Evolutionary conservation across 2,113 vertebrate species (phyloP).

Genomic region (Hymenochirus boettgeri): DNA sequence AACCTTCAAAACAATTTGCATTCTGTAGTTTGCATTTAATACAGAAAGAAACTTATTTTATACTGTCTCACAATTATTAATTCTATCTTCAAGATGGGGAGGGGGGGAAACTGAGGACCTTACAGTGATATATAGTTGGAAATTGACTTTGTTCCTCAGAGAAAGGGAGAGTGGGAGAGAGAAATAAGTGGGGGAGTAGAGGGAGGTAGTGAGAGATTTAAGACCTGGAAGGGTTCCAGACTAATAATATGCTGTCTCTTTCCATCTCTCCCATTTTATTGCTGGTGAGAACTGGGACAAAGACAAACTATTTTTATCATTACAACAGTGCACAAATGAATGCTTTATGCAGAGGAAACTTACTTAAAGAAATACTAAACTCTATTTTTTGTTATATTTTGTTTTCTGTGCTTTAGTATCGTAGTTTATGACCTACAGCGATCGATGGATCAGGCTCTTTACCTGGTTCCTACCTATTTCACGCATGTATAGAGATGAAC

Average conservation of each 20-base stretch:
- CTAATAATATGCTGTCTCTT: constrained; percentile 19
- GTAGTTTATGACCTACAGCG: too few species aligned
- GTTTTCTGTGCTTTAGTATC: too few species aligned
- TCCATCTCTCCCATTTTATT: constrained; percentile 12
- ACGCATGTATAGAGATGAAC: too few species aligned
- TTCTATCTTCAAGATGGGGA: not conserved
- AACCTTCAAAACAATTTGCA: not conserved
- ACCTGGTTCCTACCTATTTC: too few species aligned
- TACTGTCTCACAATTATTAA: not conserved
- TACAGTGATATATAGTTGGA: constrained; percentile 6
- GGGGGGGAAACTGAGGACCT: not conserved
- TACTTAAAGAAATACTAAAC: too few species aligned
- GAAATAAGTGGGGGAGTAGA: not conserved
- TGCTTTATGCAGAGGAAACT: constrained; percentile 1
- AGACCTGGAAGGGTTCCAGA: constrained; percentile 6
- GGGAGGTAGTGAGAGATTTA: not conserved
- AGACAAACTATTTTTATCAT: constrained; percentile 14
- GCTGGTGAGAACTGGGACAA: constrained; percentile 17
- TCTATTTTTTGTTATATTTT: too few species aligned
- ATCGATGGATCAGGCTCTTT: too few species aligned
- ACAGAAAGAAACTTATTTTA: not conserved
- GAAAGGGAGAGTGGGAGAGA: not conserved
- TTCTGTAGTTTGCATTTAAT: not conserved
- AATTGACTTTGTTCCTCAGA: not conserved
- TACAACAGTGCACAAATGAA: not conserved